Base-by-base conservation (phyloP, 1,140 invertebrate species). In the Habropoda laboriosa region DNA sequence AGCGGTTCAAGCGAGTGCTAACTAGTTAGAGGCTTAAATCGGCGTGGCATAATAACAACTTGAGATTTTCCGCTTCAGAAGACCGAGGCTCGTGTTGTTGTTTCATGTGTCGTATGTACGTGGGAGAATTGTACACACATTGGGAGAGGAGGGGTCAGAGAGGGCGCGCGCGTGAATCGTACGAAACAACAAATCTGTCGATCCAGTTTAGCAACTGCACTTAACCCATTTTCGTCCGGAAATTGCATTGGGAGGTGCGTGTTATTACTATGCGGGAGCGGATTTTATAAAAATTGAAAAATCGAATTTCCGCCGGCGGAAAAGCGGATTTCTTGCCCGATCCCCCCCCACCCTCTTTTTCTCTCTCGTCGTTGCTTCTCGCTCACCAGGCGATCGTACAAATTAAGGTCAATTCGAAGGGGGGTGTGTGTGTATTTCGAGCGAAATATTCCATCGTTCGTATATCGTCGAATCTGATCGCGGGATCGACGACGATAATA, bases 251-350 rank as follows among this genome's bases (percentile, higher is more conserved):
- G 5, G 27, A 32, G 38, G 38, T 32, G 42, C 42, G 45, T 51
- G 60, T 75, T 75, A 66, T 64, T 75, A 47, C 57, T 38, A 38
- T 40, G 57, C 57, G 30, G 47, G 30, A 42, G n/a, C 10, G 35
- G 10, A 42, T 67, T 76, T 66, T 7, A 40, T 30, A 53, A 38
- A 38, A 75, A 63, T 66, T 30, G 49, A 42, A 66, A 75, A 75
- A 38, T 61, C n/a, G 57, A 49, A 63, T 73, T 63, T 61, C 71
- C 70, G 30, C 3, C 2, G 35, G 6, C 35, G n/a, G 47, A 53
- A 68, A 70, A 70, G n/a, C 47, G 68, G 38, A 71, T 71, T 71
- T 71, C 68, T 71, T 71, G 38, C 38, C 61, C 4, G n/a, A n/a
- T 12, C 35, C 1, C 6, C 32, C n/a, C 4, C 32, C 12, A 32